A percentile compares a stretch with the other conserved stretches of the same genome.
Conservation (phyloP, 2,888 invertebrate species). For the Nomada ruficornis region DNA sequence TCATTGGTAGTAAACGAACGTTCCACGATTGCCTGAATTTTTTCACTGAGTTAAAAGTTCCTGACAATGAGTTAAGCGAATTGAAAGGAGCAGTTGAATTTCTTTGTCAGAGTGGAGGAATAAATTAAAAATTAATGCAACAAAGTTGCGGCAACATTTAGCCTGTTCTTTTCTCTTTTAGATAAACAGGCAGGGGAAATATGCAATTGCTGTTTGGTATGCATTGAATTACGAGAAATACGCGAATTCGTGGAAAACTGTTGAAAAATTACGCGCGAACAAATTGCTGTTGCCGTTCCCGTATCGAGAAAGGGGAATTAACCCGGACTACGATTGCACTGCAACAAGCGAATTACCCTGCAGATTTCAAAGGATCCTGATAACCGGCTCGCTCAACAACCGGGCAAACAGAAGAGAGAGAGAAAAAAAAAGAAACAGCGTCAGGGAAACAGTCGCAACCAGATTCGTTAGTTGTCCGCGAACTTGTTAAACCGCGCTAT, state of each 20-base stretch:
- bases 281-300: neutral
- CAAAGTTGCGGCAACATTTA: too few relatives aligned
- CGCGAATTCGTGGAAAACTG: neutral
- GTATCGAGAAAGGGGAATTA: neutral
- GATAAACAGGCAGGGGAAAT: too few relatives aligned
- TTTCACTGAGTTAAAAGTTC: neutral
- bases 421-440: neutral
- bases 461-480: conserved; percentile 54
- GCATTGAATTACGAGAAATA: neutral
- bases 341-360: conserved; percentile 23
- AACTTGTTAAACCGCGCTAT: conserved; percentile 49
- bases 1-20: neutral
- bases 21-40: neutral
- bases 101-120: neutral
- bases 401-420: too few relatives aligned
- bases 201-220: neutral
- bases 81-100: neutral
- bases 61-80: too few relatives aligned
- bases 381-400: conserved; percentile 21
- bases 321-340: conserved; percentile 3
- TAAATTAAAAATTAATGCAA: too few relatives aligned
- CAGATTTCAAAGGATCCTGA: conserved; percentile 41
- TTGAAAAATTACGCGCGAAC: too few relatives aligned
- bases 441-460: conserved; percentile 50
- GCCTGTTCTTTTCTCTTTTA: too few relatives aligned